Conservation (phyloP, 2,888 invertebrate genomes). For the Apoda limacodes region DNA sequence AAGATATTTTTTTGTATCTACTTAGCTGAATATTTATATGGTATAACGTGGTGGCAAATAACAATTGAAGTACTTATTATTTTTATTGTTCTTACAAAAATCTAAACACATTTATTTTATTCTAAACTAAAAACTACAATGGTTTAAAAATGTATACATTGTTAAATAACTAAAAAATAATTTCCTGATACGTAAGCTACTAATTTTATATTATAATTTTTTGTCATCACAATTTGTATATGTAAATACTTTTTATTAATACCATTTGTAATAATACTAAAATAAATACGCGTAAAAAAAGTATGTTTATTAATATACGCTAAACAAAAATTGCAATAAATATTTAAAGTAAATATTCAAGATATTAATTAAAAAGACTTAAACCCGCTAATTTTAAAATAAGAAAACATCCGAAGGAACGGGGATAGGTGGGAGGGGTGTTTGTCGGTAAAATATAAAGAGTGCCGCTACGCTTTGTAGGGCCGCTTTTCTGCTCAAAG, state of each 20-base stretch:
- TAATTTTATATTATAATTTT: conserved; percentile 9
- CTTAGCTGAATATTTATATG: too few relatives aligned
- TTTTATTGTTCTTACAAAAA: too few relatives aligned
- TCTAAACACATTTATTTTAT: too few relatives aligned
- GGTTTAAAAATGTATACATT: conserved; percentile 6
- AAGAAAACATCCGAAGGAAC: conserved; percentile 11
- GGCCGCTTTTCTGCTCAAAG: conserved; percentile 36
- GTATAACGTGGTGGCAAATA: too few relatives aligned
- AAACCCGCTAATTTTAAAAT: neutral
- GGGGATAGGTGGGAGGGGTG: conserved; percentile 27
- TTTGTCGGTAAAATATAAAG: conserved; percentile 61
- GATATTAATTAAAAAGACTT: neutral
- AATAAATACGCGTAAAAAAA: too few relatives aligned
- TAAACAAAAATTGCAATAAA: neutral
- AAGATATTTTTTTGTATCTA: too few relatives aligned
- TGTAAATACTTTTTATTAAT: too few relatives aligned
- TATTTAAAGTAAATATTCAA: neutral
- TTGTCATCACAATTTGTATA: too few relatives aligned
- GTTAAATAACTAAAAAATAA: neutral
- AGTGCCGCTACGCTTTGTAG: conserved; percentile 38
- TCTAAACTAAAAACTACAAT: too few relatives aligned
- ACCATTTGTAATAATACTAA: too few relatives aligned
- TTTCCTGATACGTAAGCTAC: neutral
- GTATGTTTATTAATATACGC: too few relatives aligned
- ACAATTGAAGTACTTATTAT: too few relatives aligned